phyloP scores from a whole-genome alignment of 2,797 vertebrate species.

The Sus cebifrons region DNA sequence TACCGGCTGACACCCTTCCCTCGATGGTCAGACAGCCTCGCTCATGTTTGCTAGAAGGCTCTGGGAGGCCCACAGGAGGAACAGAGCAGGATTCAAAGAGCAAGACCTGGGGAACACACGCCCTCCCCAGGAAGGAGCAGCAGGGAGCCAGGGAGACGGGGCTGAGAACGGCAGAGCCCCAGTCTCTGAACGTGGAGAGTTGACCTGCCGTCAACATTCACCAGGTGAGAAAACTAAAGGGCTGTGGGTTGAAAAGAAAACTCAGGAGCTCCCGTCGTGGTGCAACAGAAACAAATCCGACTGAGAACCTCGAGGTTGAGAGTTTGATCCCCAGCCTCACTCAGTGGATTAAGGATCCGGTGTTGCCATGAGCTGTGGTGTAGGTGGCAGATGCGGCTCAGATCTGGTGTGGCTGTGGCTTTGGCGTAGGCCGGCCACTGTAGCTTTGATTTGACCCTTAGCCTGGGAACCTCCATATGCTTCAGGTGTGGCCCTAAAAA shows the following conservation, averaged over 20 bases:
- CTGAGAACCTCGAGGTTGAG: no score
- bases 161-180: neutral
- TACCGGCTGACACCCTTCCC: neutral
- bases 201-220: rapidly evolving
- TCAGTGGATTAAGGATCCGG: no score
- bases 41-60: rapidly evolving
- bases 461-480: no score
- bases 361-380: no score
- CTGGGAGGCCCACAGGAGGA: neutral
- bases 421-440: no score
- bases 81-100: neutral
- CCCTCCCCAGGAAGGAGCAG: neutral
- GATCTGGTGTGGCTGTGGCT: no score
- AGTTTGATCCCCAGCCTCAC: no score
- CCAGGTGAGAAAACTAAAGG: neutral
- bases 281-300: no score
- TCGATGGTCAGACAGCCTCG: neutral
- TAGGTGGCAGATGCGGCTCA: no score
- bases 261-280: neutral
- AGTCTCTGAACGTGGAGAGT: neutral
- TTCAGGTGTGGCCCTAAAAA: no score
- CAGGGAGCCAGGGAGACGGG: neutral
- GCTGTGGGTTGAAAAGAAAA: neutral
- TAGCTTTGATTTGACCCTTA: no score
- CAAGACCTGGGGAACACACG: neutral